These are phyloP conservation scores for Conus ventricosus DNA, from an alignment of 1,140 invertebrate genomes.

Conservation along the genomic window DNA sequence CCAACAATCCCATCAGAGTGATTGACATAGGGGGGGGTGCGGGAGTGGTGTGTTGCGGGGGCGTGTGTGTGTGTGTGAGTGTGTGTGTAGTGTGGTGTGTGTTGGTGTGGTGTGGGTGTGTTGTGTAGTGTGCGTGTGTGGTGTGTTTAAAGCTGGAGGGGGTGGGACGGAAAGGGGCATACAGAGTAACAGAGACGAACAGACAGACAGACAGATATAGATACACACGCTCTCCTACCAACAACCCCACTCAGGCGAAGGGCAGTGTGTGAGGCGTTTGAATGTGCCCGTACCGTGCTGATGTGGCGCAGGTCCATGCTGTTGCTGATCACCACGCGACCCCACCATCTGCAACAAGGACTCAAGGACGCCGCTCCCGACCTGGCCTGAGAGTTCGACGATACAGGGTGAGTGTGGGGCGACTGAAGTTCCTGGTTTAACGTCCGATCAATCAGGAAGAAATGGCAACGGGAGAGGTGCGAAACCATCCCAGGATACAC, in stretches of 20 bases:
- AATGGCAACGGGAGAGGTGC: not conserved
- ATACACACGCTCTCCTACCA: not conserved
- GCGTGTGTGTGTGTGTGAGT: too few species aligned
- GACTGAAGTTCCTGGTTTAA: not conserved
- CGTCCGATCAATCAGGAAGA: too few species aligned
- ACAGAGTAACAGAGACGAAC: not conserved
- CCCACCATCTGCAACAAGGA: conserved; percentile 71
- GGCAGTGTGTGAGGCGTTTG: too few species aligned
- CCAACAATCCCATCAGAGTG: too few species aligned
- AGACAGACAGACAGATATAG: not conserved
- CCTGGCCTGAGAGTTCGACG: conserved; percentile 75
- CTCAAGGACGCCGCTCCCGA: conserved; percentile 74
- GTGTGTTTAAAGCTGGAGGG: too few species aligned
- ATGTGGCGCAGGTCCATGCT: conserved; percentile 66
- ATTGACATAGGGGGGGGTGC: too few species aligned
- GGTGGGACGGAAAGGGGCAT: not conserved
- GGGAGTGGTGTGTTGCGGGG: too few species aligned
- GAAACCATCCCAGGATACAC: too few species aligned
- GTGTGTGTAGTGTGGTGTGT: too few species aligned
- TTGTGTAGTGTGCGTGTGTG: too few species aligned
- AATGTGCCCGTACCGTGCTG: not conserved
- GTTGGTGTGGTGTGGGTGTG: too few species aligned
- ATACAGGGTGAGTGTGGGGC: conserved; percentile 64
- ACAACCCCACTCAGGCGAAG: too few species aligned
- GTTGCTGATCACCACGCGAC: conserved; percentile 71